Percentiles rank a stretch among this genome's conserved stretches.
These are phyloP conservation scores for Agrochola lota DNA, from an alignment of 2,888 invertebrate genomes.

Conservation along the genomic window DNA sequence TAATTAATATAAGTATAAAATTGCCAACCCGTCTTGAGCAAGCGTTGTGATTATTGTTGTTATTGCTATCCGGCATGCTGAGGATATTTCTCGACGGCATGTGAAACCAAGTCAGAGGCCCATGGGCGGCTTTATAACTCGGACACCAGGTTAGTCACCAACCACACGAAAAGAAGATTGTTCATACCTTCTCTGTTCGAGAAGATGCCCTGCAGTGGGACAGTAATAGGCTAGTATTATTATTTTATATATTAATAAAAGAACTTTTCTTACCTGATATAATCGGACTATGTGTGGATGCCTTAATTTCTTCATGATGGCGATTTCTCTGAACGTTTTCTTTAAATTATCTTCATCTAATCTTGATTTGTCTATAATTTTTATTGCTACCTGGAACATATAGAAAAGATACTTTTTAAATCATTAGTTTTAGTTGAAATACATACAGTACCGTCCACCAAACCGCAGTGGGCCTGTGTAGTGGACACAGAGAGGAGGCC, in stretches of 20 bases:
- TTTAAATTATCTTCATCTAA: slow-evolving; percentile 97
- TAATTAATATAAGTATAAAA: no score
- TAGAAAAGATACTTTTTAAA: neutral
- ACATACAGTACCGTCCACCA: neutral
- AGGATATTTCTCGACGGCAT: no score
- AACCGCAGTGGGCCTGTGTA: neutral
- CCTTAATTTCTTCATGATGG: slow-evolving; percentile 97
- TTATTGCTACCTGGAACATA: slow-evolving; percentile 96
- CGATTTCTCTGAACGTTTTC: slow-evolving; percentile 99
- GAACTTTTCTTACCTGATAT: slow-evolving; percentile 94
- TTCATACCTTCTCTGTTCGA: no score
- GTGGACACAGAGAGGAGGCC: neutral
- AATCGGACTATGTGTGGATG: slow-evolving; percentile 99
- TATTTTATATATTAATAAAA: neutral
- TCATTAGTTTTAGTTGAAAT: neutral
- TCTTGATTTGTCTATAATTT: slow-evolving; percentile 98
- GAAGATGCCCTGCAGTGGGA: no score
- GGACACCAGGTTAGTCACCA: no score
- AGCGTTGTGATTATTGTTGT: no score
- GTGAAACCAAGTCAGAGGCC: no score
- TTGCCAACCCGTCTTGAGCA: no score
- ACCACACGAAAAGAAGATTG: no score
- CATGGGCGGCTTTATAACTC: no score
- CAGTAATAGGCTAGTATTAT: no score
- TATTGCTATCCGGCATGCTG: no score